Base-by-base conservation (phyloP, 2,797 vertebrate genomes). In the Fistularia tabacaria region DNA sequence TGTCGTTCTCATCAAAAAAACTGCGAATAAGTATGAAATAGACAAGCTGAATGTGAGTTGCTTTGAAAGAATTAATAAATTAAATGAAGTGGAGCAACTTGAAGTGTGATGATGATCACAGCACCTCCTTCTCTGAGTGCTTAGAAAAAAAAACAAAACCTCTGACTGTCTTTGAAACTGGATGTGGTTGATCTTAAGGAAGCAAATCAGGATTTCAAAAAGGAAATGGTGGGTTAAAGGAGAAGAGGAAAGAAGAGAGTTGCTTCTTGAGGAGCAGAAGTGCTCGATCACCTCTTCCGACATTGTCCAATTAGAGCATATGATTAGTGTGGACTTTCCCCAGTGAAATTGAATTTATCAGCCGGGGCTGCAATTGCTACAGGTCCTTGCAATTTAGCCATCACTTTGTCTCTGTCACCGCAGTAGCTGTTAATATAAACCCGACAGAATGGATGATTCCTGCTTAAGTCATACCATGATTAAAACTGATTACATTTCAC, bases 261-360 rank as follows among this genome's bases (percentile, higher is more conserved):
- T 42, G 41, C 55, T 50, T 48, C 62, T 49, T 7, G 7, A 42
- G 74, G 57, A 59, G 51, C 54, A 73, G 46, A 61, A 36, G 55
- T 47, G 57, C 69, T 80, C 73, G 14, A 50, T 82, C 76, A 81
- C 74, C 25, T 69, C 68, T 67, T 7, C 10, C 14, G 46, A 77
- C 70, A 67, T 54, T 71, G 79, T 85, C 81, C 82, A 85, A 88
- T 90, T 85, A 88, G 76, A 85, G 74, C 74, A 45, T 62, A 69
- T 82, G 81, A 87, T 85, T 80, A 80, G 80, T 71, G 80, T 67
- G 47, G 77, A 74, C 62, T 54, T 74, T 85, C 81, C 77, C 69
- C 64, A 47, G 75, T 81, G 72, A 64, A 76, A 86, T 66, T 63
- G 76, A 85, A 88, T 85, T 80, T 48, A 81, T 87, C 73, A 79